phyloP scores from a whole-genome alignment of 2,888 invertebrate species.

The Ochropleura leucogaster region DNA sequence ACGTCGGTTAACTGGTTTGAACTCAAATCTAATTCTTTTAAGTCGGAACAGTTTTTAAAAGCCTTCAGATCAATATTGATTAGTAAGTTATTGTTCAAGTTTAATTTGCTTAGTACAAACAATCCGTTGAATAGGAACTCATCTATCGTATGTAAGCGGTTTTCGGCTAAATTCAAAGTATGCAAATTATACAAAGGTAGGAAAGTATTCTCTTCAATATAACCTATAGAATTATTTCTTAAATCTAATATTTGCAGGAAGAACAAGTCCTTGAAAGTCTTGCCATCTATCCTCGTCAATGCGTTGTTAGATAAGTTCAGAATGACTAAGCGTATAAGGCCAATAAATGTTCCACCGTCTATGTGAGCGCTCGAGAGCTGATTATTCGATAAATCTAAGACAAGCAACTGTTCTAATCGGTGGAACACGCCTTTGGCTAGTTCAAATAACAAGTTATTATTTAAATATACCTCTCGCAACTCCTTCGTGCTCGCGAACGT shows the following conservation, averaged over 20 bases:
- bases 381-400: slow-evolving; percentile 96
- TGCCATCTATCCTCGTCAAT: slow-evolving; percentile 95
- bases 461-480: slow-evolving; percentile 95
- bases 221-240: slow-evolving; percentile 96
- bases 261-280: slow-evolving; percentile 96
- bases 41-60: slow-evolving; percentile 96
- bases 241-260: slow-evolving; percentile 96
- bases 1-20: slow-evolving; percentile 95
- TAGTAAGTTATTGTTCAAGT: slow-evolving; percentile 96
- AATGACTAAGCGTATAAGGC: slow-evolving; percentile 96
- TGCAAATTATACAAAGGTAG: slow-evolving; percentile 96
- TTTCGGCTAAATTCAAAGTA: slow-evolving; percentile 97
- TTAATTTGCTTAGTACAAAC: slow-evolving; percentile 95
- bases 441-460: slow-evolving; percentile 96
- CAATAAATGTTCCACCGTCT: slow-evolving; percentile 96
- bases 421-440: slow-evolving; percentile 96
- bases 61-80: slow-evolving; percentile 94
- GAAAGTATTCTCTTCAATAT: slow-evolving; percentile 96
- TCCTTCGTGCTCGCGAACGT: slow-evolving; percentile 96
- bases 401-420: slow-evolving; percentile 95
- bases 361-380: slow-evolving; percentile 96
- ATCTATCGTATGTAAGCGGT: slow-evolving; percentile 95
- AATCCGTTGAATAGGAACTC: slow-evolving; percentile 95
- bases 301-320: slow-evolving; percentile 96
- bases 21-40: slow-evolving; percentile 97